Conservation (phyloP, 2,888 invertebrate species). For the Trichacis sp. region DNA sequence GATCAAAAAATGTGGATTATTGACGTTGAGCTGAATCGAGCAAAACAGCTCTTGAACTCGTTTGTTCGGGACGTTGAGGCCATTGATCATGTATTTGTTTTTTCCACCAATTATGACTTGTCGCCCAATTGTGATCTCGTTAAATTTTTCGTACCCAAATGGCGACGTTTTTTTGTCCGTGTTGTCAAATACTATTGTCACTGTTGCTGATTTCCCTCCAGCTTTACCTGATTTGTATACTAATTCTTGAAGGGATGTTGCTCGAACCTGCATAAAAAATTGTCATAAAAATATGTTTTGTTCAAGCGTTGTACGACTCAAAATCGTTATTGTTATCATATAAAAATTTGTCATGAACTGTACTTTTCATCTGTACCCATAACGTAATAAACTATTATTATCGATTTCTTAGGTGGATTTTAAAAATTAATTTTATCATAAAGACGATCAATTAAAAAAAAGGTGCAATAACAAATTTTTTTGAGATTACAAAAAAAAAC, state of each 20-base stretch:
- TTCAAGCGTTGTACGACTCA: too few relatives aligned
- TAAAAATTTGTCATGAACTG: too few relatives aligned
- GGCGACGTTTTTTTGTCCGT: constrained; percentile 84
- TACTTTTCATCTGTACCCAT: too few relatives aligned
- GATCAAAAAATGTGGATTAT: constrained; percentile 99
- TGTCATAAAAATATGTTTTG: neutral
- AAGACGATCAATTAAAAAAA: too few relatives aligned
- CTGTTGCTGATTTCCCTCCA: constrained; percentile 94
- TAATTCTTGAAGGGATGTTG: constrained; percentile 89
- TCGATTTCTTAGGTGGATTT: too few relatives aligned
- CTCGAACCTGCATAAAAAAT: constrained; percentile 82
- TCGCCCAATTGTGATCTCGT: constrained; percentile 92
- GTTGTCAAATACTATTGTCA: constrained; percentile 96
- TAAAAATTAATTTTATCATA: too few relatives aligned
- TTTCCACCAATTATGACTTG: constrained; percentile 91
- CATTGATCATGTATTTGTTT: constrained; percentile 95
- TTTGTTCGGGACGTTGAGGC: constrained; percentile 89
- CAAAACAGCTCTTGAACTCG: constrained; percentile 94
- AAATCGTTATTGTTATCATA: too few relatives aligned
- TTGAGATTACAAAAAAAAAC: too few relatives aligned
- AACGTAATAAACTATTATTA: too few relatives aligned
- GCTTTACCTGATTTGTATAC: constrained; percentile 99
- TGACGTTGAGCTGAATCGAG: constrained; percentile 96
- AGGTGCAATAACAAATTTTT: too few relatives aligned
- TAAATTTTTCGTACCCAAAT: constrained; percentile 89